Conservation (phyloP, 1,140 invertebrate genomes). For the Geopemphigus sp. region DNA sequence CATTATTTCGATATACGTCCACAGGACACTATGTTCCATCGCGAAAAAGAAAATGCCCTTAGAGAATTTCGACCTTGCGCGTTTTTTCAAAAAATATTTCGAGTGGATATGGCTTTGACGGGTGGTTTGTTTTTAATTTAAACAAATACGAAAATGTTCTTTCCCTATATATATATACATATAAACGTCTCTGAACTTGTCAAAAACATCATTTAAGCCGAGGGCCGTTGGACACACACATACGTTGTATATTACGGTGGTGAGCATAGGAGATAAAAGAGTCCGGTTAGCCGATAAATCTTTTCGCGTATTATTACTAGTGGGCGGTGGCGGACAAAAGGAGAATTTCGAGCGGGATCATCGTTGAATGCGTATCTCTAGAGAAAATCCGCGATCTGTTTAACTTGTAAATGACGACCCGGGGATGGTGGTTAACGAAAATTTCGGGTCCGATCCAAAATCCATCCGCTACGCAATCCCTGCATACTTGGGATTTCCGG, state of each 20-base stretch:
- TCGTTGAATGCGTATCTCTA: background rate
- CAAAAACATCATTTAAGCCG: background rate
- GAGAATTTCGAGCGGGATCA: background rate
- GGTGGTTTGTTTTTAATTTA: background rate
- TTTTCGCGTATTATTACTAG: background rate
- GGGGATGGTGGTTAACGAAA: background rate
- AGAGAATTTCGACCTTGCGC: background rate
- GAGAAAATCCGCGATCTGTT: background rate
- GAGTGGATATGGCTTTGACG: background rate
- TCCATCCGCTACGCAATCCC: too few species aligned
- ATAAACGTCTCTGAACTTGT: background rate
- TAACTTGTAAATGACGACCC: constrained; percentile 15
- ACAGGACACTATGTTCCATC: background rate
- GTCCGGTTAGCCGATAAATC: background rate
- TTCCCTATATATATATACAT: background rate
- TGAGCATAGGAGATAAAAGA: background rate
- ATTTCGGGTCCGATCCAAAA: background rate
- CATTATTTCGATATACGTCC: background rate
- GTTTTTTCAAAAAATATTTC: background rate
- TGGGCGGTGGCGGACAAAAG: too few species aligned
- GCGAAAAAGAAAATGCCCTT: background rate
- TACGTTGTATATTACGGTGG: background rate
- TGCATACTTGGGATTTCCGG: too few species aligned
- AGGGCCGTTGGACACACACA: background rate
- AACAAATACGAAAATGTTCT: background rate